These are phyloP conservation scores for Scytalopus superciliaris DNA, from an alignment of 2,113 vertebrate species.

Conservation along the genomic window DNA sequence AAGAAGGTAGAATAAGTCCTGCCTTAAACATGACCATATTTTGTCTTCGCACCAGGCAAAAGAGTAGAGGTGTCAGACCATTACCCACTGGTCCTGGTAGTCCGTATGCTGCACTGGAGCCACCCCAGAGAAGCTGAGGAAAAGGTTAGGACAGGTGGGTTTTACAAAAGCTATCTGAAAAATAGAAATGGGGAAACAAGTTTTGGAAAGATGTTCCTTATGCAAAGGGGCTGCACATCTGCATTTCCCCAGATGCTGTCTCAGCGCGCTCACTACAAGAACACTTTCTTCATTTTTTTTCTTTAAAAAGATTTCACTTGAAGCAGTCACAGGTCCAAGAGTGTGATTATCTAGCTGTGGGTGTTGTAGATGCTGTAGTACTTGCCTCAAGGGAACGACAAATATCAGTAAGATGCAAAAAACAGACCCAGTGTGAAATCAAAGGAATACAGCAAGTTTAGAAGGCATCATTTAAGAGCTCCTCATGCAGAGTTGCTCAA, in stretches of 20 bases:
- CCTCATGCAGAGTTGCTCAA: conserved; percentile 65
- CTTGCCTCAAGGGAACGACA: conserved; percentile 65
- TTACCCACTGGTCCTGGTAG: not conserved
- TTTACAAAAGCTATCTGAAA: not conserved
- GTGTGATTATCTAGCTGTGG: conserved; percentile 69
- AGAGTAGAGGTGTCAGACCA: not conserved
- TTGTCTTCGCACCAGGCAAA: not conserved
- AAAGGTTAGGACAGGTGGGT: not conserved
- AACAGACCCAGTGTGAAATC: conserved; percentile 70
- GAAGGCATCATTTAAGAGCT: conserved; percentile 68
- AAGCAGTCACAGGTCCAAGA: conserved; percentile 61
- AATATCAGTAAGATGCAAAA: conserved; percentile 70
- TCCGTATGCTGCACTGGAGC: not conserved
- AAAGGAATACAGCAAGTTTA: conserved; percentile 69
- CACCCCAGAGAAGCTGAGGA: not conserved
- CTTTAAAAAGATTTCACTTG: not conserved
- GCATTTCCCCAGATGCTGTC: not conserved
- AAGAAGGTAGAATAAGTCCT: not conserved
- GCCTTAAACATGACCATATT: not conserved
- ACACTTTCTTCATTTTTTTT: not conserved
- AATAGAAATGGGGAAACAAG: not conserved
- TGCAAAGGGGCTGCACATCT: not conserved
- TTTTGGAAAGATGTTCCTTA: not conserved
- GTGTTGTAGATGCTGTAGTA: conserved; percentile 47
- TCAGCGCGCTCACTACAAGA: conserved; percentile 1